Percentiles rank a stretch among this genome's conserved stretches.
These are phyloP conservation scores for Drosophila sulfurigaster DNA, from an alignment of 1,140 invertebrate genomes.

Conservation along the genomic window DNA sequence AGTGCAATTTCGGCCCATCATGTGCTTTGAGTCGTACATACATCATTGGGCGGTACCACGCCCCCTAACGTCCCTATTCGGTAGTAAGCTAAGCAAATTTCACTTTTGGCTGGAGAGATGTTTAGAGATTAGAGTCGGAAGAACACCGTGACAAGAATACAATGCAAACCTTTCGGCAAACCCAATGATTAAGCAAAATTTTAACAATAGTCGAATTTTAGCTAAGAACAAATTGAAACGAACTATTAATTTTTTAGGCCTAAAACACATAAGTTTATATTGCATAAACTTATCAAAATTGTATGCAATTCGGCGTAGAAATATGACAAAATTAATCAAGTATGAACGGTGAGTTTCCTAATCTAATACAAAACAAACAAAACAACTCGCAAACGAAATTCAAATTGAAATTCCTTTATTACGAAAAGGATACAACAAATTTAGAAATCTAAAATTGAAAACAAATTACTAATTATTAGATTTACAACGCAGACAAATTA, in stretches of 20 bases:
- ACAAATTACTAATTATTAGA: conserved; percentile 57
- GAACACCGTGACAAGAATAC: conserved; percentile 63
- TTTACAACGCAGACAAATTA: conserved; percentile 51
- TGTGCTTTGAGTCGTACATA: conserved; percentile 13
- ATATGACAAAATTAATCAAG: conserved; percentile 75
- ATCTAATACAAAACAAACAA: conserved; percentile 54
- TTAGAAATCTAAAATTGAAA: conserved; percentile 46
- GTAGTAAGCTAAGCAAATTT: not conserved
- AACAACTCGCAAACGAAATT: conserved; percentile 42
- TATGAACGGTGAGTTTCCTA: conserved; percentile 84
- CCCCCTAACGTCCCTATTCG: conserved; percentile 64
- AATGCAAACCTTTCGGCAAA: conserved; percentile 76
- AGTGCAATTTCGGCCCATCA: conserved; percentile 30
- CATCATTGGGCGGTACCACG: conserved; percentile 12
- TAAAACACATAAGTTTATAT: conserved; percentile 34
- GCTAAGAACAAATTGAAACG: conserved; percentile 74
- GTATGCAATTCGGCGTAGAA: conserved; percentile 63
- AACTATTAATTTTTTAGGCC: conserved; percentile 65
- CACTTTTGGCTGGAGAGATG: conserved; percentile 31
- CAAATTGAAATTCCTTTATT: conserved; percentile 40
- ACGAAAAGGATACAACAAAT: conserved; percentile 20
- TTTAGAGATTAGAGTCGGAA: conserved; percentile 65
- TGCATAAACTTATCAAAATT: conserved; percentile 51
- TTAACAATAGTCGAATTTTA: conserved; percentile 83
- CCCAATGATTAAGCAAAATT: conserved; percentile 66